Base-by-base conservation (phyloP, 2,113 vertebrate genomes). In the Gadus macrocephalus region DNA sequence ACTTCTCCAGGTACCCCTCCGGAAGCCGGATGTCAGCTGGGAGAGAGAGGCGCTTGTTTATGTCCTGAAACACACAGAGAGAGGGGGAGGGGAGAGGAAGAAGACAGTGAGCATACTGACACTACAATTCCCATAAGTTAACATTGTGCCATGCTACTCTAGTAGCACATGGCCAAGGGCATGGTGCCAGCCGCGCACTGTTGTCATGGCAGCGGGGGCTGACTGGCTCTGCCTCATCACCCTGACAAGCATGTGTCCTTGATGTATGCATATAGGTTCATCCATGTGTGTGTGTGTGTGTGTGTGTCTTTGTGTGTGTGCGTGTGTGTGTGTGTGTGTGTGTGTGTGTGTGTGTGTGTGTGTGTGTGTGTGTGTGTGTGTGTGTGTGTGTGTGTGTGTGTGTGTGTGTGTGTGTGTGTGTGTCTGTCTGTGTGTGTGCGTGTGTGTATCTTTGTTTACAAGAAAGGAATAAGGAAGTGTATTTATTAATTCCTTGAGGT, bases 1-100 rank as follows among this genome's bases (percentile, higher is more conserved):
- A 93, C 81, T 93, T 93, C 85, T 93, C 91, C 81, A 93, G 82
- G 86, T 93, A 93, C 68, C 91, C 91, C 81, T 93, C 92, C 0
- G 92, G 92, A 78, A 93, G 86, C 78, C 91, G 88, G 82, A 93
- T 93, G 66, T 93, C 92, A 70, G 90, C 91, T 17, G 92, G 92
- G 68, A 93, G 90, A 74, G 92, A 93, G 77, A 93, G 76, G 27
- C 92, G 92, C 66, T 93, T 93, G 88, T 93, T 93, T 76, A 93
- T 91, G 84, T 93, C 92, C 92, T 93, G 82, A 71, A 85, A 79
- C 15, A 81, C 49, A 66, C 3, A 56, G 8, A 42, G 28, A 9
- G 15, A 25, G 42, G 25, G 53, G 42, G 27, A 53, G 53, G 17
- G 42, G 38, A 31, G 4, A 74, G 42, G 69, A n/a, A 69, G 59